Evolutionary conservation across 2,888 invertebrate genomes (phyloP).

Genomic region (Galerucella calmariensis): DNA sequence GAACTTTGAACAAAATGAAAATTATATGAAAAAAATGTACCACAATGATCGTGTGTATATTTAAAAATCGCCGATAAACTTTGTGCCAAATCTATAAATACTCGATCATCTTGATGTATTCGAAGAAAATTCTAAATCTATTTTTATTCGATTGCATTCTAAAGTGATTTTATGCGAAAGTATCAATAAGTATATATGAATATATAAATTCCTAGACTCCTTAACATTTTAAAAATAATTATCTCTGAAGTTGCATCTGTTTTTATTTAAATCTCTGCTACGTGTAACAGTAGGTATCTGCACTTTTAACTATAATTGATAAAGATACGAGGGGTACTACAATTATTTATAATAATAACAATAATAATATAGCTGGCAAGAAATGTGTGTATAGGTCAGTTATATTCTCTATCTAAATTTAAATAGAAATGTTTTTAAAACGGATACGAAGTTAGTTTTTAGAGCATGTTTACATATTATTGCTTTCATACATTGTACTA

Average conservation of each 20-base stretch:
- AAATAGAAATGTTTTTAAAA: neutral
- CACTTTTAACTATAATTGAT: neutral
- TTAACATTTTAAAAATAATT: neutral
- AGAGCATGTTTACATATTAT: neutral
- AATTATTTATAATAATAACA: no score
- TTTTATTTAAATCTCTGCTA: neutral
- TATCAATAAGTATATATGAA: neutral
- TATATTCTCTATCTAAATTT: neutral
- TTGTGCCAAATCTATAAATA: neutral
- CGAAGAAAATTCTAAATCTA: neutral
- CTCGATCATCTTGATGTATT: neutral
- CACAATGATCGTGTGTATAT: no score
- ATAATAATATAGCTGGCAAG: neutral
- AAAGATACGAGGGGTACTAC: no score
- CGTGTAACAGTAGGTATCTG: neutral
- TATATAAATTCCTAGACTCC: neutral
- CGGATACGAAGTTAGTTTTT: neutral
- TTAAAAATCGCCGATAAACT: no score
- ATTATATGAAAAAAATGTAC: no score
- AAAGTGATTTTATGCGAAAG: neutral
- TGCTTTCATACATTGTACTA: neutral
- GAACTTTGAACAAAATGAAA: no score
- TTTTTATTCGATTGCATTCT: neutral
- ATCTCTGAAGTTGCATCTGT: neutral
- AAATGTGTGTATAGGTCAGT: constrained; percentile 3